Percentiles rank a stretch among this genome's conserved stretches.
These are phyloP conservation scores for Loxodonta africana DNA, from an alignment of 2,113 vertebrate species.

Conservation along the genomic window DNA sequence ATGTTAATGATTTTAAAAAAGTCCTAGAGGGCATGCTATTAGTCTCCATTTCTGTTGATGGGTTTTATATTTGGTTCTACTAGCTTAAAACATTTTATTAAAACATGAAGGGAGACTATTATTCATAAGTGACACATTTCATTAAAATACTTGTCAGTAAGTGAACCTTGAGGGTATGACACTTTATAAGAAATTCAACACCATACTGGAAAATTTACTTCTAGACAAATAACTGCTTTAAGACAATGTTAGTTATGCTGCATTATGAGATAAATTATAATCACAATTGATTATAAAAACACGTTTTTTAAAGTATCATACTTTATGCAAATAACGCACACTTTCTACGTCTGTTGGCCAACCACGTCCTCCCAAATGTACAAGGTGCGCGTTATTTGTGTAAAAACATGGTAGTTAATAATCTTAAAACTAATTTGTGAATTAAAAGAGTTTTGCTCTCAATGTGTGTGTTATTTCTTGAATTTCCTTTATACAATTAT, in stretches of 20 bases:
- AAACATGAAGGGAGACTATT: conserved; percentile 14
- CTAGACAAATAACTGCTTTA: conserved; percentile 2
- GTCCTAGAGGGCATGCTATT: neutral
- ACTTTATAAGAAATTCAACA: conserved; percentile 41
- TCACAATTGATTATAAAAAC: conserved; percentile 18
- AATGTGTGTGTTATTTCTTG: conserved; percentile 27
- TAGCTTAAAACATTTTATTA: neutral
- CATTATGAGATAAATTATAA: conserved; percentile 16
- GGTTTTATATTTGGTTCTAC: neutral
- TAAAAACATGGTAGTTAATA: neutral
- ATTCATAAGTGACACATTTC: neutral
- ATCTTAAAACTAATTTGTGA: conserved; percentile 39
- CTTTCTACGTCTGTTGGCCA: no score
- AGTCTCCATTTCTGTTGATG: neutral
- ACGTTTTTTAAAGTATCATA: neutral
- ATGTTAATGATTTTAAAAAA: conserved; percentile 56
- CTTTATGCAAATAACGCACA: no score
- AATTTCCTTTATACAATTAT: conserved; percentile 50
- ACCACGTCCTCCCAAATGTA: no score
- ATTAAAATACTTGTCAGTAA: conserved; percentile 53
- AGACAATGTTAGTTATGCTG: neutral
- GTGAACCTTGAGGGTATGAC: neutral
- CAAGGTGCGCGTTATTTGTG: no score
- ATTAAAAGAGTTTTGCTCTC: conserved; percentile 16
- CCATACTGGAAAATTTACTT: conserved; percentile 24